Base-by-base conservation (phyloP, 2,888 invertebrate species). In the Calliphora vomitoria region DNA sequence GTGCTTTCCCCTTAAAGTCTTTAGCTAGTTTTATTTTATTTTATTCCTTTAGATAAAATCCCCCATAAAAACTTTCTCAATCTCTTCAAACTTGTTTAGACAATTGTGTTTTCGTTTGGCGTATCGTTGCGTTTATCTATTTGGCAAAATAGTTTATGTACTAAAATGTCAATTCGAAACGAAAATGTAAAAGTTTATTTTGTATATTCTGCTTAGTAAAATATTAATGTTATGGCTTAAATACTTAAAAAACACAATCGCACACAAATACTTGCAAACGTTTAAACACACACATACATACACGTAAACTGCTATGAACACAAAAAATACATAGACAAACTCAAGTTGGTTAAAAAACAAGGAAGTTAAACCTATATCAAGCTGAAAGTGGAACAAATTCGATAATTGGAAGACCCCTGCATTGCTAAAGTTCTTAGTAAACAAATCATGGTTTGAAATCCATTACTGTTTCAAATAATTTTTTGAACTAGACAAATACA, bases 151-250 rank as follows among this genome's bases (percentile, higher is more conserved):
- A 80, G 69, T 60, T 71, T 38, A 31, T 64, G 20, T 20, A 64
- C 50, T 38, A 20, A 66, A 53, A 62, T 60, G 69, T 69, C 68
- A 79, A 68, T 68, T 38, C 15, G 20, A 66, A 18, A 31, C 18
- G 6, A 58, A 68, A 69, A 8, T 55, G 8, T 20, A 75, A 75
- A 68, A 55, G n/a, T 78, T 78, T 66, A 31, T 69, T 80, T 20
- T 25, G 18, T 15, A 68, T 68, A 68, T 47, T 69, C 31, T 38
- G 44, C 58, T 44, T 72, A 72, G 58, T 47, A 18, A 72, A 78
- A 78, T 83, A 78, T 83, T 78, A 83, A 83, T 78, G 66, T 38
- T 55, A 25, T 58, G 47, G 64, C 78, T 79, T 84, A 84, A 79
- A 78, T 72, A 72, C 78, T 84, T 58, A 79, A 79, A 72, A 69